phyloP scores from a whole-genome alignment of 2,113 vertebrate species.

The Neotragus moschatus region DNA sequence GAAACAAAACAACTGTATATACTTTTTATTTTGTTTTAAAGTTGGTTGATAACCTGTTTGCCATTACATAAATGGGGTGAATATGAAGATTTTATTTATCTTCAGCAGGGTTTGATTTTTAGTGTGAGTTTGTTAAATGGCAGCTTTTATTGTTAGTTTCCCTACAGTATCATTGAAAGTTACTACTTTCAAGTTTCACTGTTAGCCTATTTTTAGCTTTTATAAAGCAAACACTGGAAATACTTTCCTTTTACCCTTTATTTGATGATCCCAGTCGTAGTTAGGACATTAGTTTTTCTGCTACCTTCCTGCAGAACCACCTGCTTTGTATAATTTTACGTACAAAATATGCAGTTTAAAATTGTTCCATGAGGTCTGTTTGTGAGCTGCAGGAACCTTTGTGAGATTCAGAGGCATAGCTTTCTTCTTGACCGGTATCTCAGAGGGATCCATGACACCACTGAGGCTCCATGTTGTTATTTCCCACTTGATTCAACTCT shows the following conservation, averaged over 20 bases:
- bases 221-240: conserved; percentile 27
- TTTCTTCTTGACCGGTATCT: neutral
- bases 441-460: neutral
- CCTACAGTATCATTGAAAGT: neutral
- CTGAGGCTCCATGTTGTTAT: neutral
- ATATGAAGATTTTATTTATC: neutral
- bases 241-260: neutral
- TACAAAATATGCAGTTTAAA: neutral
- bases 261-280: neutral
- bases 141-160: neutral
- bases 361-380: neutral
- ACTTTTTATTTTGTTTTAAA: neutral
- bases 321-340: neutral
- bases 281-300: neutral
- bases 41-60: neutral
- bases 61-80: neutral
- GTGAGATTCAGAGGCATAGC: neutral
- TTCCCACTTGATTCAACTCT: neutral
- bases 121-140: conserved; percentile 14
- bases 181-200: neutral
- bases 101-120: neutral
- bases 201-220: conserved; percentile 4
- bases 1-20: neutral
- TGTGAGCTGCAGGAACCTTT: neutral
- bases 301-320: neutral